A percentile compares a stretch with the other conserved stretches of the same genome.
These are phyloP conservation scores for Papilio elwesi DNA, from an alignment of 2,888 invertebrate genomes.

Conservation along the genomic window DNA sequence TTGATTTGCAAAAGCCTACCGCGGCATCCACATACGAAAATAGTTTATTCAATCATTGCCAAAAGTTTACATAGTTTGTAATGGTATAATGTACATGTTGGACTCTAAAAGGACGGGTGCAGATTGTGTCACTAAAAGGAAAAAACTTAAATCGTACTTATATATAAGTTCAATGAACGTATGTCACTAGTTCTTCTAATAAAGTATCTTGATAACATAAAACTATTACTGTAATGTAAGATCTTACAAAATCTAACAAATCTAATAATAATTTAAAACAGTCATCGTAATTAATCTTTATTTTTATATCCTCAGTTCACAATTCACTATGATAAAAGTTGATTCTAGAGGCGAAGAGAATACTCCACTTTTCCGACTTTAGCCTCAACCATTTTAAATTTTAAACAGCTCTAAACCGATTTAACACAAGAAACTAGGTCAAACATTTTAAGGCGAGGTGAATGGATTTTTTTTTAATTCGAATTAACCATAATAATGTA, in stretches of 20 bases:
- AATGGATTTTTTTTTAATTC: constrained; percentile 13
- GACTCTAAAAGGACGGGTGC: not conserved
- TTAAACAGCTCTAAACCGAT: constrained; percentile 12
- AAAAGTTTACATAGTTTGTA: not conserved
- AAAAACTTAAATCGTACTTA: not conserved
- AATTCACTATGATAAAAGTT: constrained; percentile 8
- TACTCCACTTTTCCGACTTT: constrained; percentile 18
- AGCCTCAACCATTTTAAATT: constrained; percentile 17
- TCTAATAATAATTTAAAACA: too few relatives aligned
- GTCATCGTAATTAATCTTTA: too few relatives aligned
- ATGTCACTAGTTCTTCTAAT: too few relatives aligned
- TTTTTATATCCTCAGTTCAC: not conserved
- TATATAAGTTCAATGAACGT: too few relatives aligned
- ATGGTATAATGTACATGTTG: not conserved
- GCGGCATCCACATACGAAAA: not conserved
- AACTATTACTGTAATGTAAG: too few relatives aligned
- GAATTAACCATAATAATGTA: not conserved
- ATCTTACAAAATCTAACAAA: too few relatives aligned
- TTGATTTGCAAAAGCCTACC: constrained; percentile 17
- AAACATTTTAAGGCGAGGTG: constrained; percentile 18
- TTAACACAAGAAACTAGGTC: constrained; percentile 20
- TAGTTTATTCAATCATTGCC: not conserved
- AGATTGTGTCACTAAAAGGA: not conserved
- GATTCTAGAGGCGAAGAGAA: not conserved
- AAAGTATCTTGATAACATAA: too few relatives aligned